Evolutionary conservation across 2,113 vertebrate species (phyloP).

Genomic region (Ammodramus savannarum): DNA sequence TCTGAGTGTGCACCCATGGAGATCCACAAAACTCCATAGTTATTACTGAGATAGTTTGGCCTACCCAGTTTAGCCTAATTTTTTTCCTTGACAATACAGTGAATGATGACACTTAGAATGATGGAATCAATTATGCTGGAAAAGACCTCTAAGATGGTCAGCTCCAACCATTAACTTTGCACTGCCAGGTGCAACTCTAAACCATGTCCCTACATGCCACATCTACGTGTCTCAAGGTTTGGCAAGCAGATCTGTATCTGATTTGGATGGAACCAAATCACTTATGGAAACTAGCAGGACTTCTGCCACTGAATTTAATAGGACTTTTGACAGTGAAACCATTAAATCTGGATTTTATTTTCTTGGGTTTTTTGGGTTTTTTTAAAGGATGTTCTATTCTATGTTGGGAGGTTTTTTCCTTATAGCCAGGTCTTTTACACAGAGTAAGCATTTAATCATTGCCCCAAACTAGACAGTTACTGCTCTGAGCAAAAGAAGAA

Average conservation of each 20-base stretch:
- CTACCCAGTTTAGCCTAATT: not conserved
- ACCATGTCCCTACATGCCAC: not conserved
- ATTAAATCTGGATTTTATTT: not conserved
- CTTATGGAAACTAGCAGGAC: not conserved
- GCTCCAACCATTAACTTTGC: not conserved
- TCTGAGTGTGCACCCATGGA: not conserved
- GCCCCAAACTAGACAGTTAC: not conserved
- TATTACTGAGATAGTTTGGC: not conserved
- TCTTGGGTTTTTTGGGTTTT: not conserved
- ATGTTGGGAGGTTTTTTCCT: not conserved
- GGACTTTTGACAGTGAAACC: not conserved
- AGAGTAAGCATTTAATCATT: not conserved
- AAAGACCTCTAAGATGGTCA: fast-evolving
- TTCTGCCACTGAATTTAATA: not conserved
- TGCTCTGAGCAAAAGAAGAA: not conserved
- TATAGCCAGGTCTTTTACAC: not conserved
- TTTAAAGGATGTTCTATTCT: not conserved
- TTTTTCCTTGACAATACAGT: fast-evolving
- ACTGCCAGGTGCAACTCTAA: not conserved
- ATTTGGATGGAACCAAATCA: not conserved
- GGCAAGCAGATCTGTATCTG: not conserved
- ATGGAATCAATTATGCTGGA: not conserved
- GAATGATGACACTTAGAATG: not conserved
- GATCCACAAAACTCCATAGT: not conserved
- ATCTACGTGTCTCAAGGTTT: fast-evolving